These are phyloP conservation scores for Sepioteuthis lessoniana DNA, from an alignment of 2,888 invertebrate genomes.

Conservation along the genomic window DNA sequence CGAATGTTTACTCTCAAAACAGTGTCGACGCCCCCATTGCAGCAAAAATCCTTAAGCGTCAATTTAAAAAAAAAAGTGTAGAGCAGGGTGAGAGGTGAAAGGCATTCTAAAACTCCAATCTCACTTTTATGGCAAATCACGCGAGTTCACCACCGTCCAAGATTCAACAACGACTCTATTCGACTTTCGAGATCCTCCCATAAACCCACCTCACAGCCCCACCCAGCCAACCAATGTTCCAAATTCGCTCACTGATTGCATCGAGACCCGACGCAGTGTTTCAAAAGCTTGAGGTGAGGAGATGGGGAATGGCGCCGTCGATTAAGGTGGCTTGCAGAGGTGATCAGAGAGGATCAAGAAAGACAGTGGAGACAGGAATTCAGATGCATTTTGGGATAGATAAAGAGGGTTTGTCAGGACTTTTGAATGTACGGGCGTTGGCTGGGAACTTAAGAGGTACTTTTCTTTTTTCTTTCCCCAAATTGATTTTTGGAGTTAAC, in stretches of 20 bases:
- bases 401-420: no score
- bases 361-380: background rate
- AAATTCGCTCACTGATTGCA: background rate
- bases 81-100: background rate
- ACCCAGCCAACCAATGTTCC: background rate
- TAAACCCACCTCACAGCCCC: no score
- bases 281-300: background rate
- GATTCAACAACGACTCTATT: background rate
- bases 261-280: background rate
- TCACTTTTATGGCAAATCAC: background rate
- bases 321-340: background rate
- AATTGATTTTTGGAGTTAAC: no score
- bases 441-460: no score
- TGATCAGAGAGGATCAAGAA: background rate
- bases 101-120: background rate
- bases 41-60: background rate
- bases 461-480: no score
- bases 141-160: background rate
- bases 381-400: no score
- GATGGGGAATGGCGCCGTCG: background rate
- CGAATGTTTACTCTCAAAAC: slow-evolving; percentile 9
- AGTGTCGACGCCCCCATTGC: background rate
- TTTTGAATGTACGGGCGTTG: no score
- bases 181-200: no score
- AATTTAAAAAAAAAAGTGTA: background rate